These are phyloP conservation scores for Penaeus vannamei DNA, from an alignment of 1,140 invertebrate species.

Conservation along the genomic window DNA sequence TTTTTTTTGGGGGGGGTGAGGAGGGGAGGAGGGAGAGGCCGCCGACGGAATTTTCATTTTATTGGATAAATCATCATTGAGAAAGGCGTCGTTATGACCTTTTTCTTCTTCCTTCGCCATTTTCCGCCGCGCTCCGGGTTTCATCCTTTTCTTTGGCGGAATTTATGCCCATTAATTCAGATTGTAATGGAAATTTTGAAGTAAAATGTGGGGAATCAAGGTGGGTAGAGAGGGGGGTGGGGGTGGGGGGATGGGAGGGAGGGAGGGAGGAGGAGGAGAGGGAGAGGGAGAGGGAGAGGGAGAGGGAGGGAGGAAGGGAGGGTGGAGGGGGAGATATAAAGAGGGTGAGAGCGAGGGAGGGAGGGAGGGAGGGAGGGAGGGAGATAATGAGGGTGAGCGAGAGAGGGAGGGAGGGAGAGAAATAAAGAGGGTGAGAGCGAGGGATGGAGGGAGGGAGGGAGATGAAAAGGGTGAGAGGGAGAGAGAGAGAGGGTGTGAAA, in stretches of 20 bases:
- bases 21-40: no score
- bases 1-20: no score
- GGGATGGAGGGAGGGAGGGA: neutral
- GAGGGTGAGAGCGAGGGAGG: neutral
- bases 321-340: no score
- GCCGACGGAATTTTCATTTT: no score
- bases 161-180: no score
- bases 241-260: neutral
- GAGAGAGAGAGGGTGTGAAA: neutral
- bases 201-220: neutral
- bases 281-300: neutral
- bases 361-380: no score
- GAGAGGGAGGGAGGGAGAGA: neutral
- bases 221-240: neutral
- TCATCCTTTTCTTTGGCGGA: no score
- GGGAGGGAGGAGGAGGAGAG: neutral
- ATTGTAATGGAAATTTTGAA: no score
- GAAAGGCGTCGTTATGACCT: no score
- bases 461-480: neutral
- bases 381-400: neutral
- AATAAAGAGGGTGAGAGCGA: neutral
- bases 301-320: neutral
- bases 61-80: no score
- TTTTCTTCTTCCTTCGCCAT: no score
- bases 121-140: no score